These are phyloP conservation scores for Scaptomyza montana DNA, from an alignment of 1,140 invertebrate species.

Conservation along the genomic window DNA sequence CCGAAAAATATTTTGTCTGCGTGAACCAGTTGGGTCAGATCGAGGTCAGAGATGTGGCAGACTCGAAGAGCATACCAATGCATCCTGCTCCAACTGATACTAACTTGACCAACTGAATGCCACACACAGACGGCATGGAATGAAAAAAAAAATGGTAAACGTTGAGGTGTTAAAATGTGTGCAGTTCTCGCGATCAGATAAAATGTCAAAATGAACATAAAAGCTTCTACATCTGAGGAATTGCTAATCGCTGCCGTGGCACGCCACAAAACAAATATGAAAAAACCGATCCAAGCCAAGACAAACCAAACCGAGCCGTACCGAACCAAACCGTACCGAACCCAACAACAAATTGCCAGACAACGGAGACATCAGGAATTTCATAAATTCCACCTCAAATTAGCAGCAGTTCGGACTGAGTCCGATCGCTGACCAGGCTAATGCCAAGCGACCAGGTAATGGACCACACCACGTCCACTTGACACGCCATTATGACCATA, in stretches of 20 bases:
- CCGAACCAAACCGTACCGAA: slow-evolving; percentile 15
- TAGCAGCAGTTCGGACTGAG: slow-evolving; percentile 46
- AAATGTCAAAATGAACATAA: slow-evolving; percentile 84
- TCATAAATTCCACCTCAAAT: slow-evolving; percentile 75
- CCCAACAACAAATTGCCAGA: slow-evolving; percentile 72
- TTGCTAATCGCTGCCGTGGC: slow-evolving; percentile 75
- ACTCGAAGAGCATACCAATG: slow-evolving; percentile 27
- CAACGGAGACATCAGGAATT: slow-evolving; percentile 54
- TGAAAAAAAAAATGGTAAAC: slow-evolving; percentile 28
- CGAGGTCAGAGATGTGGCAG: slow-evolving; percentile 5
- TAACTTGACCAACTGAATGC: slow-evolving; percentile 7
- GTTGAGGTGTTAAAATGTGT: slow-evolving; percentile 80
- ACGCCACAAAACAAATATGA: slow-evolving; percentile 8
- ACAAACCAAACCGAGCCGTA: slow-evolving; percentile 1
- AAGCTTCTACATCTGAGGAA: slow-evolving; percentile 84
- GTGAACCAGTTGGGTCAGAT: slow-evolving; percentile 8
- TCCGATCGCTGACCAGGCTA: background rate
- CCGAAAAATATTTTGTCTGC: background rate
- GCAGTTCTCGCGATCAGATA: slow-evolving; percentile 83
- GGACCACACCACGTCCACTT: slow-evolving; percentile 76
- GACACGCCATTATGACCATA: slow-evolving; percentile 77
- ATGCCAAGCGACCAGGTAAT: slow-evolving; percentile 47
- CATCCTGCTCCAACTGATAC: slow-evolving; percentile 15
- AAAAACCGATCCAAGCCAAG: slow-evolving; percentile 15
- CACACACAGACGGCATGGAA: slow-evolving; percentile 20